Evolutionary conservation across 2,888 invertebrate genomes (phyloP), one percentile per base, ranked within the genome.

Genomic region (Dicyrtoma fusca): DNA sequence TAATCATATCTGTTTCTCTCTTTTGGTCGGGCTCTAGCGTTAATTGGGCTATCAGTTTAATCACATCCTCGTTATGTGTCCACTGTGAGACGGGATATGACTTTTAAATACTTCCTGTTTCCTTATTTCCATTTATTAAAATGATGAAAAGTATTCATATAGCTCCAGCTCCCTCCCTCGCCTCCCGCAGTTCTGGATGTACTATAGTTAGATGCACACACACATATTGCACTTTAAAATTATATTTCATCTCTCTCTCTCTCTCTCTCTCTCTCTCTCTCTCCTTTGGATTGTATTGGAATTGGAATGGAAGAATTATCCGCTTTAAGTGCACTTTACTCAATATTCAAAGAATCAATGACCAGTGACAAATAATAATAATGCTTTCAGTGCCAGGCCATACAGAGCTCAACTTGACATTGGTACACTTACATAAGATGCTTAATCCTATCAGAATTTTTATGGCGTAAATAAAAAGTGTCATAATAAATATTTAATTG

Each of bases 21-120:
- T 57, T 57, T 57, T 66, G 66, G 66, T 66, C 26, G 53, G 51
- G 61, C 66, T 66, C 42, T 34, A 53, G 61, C 61, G 61, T 69
- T 69, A 69, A 69, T 69, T 69, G 69, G 69, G 69, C 69, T 69
- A 69, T 69, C 69, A 69, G 49, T 69, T 69, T 69, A 69, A 69
- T 69, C 69, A 62, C 69, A 69, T 69, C 69, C 69, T 69, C 69
- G 69, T 69, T 69, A 69, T 69, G 61, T 61, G 34, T 51, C 61
- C 62, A 61, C 47, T 57, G 59, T 69, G 69, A 62, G 69, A 69
- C 69, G 69, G 69, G 69, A 69, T 69, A 69, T 69, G 69, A 69
- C 61, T 69, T 69, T 69, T 69, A 69, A 69, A 69, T 69, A 69
- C 69, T 69, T 69, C 69, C 69, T 69, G 69, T 69, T 69, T 69